phyloP scores from a whole-genome alignment of 2,113 vertebrate genomes.

The Zosterops pallidus region DNA sequence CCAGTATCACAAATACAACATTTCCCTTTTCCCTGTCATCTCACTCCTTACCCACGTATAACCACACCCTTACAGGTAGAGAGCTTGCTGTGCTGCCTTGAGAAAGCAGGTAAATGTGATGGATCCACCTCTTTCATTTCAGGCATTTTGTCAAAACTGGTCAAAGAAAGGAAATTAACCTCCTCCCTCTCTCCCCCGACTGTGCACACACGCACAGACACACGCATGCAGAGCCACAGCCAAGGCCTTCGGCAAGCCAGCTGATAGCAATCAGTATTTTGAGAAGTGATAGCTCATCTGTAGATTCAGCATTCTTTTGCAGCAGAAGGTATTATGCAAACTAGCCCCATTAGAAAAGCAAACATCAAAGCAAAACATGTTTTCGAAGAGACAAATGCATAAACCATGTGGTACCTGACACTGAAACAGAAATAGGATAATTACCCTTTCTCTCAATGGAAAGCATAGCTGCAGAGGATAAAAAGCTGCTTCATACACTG shows the following conservation, averaged over 20 bases:
- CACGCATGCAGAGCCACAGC: slow-evolving; percentile 49
- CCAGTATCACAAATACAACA: background rate
- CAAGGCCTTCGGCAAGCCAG: slow-evolving; percentile 66
- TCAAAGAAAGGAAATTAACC: slow-evolving; percentile 55
- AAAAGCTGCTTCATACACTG: background rate
- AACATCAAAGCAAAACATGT: slow-evolving; percentile 64
- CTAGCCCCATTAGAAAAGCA: slow-evolving; percentile 61
- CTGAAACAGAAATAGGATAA: slow-evolving; percentile 50
- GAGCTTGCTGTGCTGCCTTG: background rate
- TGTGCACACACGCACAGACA: slow-evolving; percentile 43
- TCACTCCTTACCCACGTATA: background rate
- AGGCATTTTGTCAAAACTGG: slow-evolving; percentile 37
- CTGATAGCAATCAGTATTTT: slow-evolving; percentile 71
- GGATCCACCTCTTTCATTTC: background rate
- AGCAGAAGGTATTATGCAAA: slow-evolving; percentile 65
- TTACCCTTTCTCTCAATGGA: slow-evolving; percentile 28
- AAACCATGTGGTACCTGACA: slow-evolving; percentile 53
- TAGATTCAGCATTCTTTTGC: slow-evolving; percentile 66
- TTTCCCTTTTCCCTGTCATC: background rate
- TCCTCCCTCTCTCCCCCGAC: background rate
- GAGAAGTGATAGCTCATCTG: slow-evolving; percentile 68
- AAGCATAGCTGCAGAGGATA: slow-evolving; percentile 54
- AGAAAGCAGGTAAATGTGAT: background rate
- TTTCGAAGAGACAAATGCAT: slow-evolving; percentile 49
- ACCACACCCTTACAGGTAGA: background rate